Evolutionary conservation across 2,113 vertebrate species (phyloP).

Genomic region (Gymnarchus niloticus): DNA sequence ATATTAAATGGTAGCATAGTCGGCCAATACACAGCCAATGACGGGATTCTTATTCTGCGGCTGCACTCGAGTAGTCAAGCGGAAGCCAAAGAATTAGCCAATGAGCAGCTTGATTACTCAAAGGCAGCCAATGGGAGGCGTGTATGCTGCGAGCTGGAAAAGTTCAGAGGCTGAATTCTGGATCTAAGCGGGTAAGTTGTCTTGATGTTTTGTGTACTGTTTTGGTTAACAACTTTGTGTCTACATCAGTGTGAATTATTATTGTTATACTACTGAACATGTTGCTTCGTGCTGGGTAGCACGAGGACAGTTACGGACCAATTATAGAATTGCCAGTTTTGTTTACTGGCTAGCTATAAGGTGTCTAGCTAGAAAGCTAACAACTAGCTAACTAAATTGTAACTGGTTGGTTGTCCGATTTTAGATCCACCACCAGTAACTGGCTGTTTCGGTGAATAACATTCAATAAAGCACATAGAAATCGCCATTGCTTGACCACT

Average conservation of each 20-base stretch:
- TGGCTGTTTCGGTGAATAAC: background rate
- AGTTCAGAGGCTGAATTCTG: conserved; percentile 23
- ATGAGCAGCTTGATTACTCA: conserved; percentile 42
- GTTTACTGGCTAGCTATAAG: background rate
- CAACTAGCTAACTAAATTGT: background rate
- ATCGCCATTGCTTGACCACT: background rate
- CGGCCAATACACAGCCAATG: conserved; percentile 1
- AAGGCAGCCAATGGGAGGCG: conserved; percentile 38
- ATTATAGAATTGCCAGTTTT: background rate
- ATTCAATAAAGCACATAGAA: background rate
- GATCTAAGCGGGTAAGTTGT: conserved; percentile 33
- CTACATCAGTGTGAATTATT: background rate
- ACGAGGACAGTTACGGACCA: background rate
- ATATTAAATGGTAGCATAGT: background rate
- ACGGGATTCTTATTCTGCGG: background rate
- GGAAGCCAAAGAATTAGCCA: conserved; percentile 30
- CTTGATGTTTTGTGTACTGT: conserved; percentile 15
- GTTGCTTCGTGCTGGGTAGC: background rate
- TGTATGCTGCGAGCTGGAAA: background rate
- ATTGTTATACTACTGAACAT: background rate
- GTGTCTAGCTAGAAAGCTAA: background rate
- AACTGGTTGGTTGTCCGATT: background rate
- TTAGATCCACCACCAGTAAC: background rate
- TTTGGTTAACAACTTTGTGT: background rate
- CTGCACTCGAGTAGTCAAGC: background rate